Base-by-base conservation (phyloP, 2,797 vertebrate genomes). In the Ceryle rudis region DNA sequence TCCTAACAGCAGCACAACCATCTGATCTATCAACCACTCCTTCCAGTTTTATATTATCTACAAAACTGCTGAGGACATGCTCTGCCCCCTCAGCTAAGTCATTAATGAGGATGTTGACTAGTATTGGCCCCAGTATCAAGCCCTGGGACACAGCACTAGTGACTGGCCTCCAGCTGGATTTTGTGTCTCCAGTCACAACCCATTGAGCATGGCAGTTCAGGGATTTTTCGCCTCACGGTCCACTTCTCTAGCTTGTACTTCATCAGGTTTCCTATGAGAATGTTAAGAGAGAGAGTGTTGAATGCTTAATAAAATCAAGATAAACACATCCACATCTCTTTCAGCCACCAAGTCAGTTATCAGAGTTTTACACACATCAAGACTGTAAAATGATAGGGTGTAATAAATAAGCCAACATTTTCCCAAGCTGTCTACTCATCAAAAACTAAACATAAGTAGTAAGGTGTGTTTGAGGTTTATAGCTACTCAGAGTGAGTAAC, bases 351-450 rank as follows among this genome's bases (percentile, higher is more conserved):
- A 44, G 28, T 42, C 52, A 33, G 60, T 52, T 75, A 77, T 14
- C 12, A 2, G 47, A 64, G 21, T 14, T 72, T 73, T 75, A 58
- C 37, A 66, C 35, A 25, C 31, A 39, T n/a, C 47, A 58, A 78
- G 37, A 44, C 35, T 57, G 33, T 17, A 78, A 82, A 35, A 82
- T 17, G 52, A 65, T 6, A 74, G 15, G 10, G 31, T 78, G 52
- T 47, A 78, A 73, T 57, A 95, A 86, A 89, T 35, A 77, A 89
- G 35, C 15, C 20, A 89, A 49, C 23, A 31, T 54, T 75, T 90
- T 75, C 70, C 41, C 58, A 65, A 91, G 86, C 65, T 95, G 57
- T 65, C 44, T 72, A 23, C 89, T 86, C 86, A 67, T 71, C 65
- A 89, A 62, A 88, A 79, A 41, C 42, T 58, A 91, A 89, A 74